Percentiles rank a stretch among this genome's conserved stretches.
Evolutionary conservation across 2,888 invertebrate species (phyloP).

Genomic region (Apocheima hispidaria): DNA sequence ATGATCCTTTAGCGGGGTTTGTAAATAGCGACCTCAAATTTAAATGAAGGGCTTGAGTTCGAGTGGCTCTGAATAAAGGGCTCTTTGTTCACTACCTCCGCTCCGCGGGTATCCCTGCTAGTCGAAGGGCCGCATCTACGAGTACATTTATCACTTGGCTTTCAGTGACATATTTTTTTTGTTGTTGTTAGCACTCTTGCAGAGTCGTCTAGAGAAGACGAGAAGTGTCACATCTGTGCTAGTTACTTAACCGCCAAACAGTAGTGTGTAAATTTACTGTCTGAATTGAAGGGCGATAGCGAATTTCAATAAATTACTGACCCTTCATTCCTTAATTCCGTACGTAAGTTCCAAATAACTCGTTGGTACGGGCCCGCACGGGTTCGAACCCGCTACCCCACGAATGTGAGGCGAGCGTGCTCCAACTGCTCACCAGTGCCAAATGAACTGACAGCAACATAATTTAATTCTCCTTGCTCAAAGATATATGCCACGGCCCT

Average conservation of each 20-base stretch:
- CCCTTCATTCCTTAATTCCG: no score
- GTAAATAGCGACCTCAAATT: slow-evolving; percentile 43
- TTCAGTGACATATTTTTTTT: neutral
- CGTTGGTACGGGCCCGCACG: no score
- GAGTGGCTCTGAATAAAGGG: slow-evolving; percentile 29
- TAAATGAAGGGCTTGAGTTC: slow-evolving; percentile 39
- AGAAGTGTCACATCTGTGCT: no score
- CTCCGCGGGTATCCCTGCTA: neutral
- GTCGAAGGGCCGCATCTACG: neutral
- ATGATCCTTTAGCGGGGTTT: slow-evolving; percentile 24
- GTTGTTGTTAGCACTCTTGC: no score
- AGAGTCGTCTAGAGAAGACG: no score
- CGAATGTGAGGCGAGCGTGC: no score
- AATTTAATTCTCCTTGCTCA: slow-evolving; percentile 16
- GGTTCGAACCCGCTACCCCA: no score
- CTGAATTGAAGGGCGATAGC: no score
- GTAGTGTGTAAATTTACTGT: no score
- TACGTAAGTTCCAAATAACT: no score
- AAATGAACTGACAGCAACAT: slow-evolving; percentile 7
- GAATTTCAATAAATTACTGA: no score
- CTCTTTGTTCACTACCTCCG: slow-evolving; percentile 31
- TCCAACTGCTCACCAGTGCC: slow-evolving; percentile 4
- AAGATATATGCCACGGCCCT: slow-evolving; percentile 18
- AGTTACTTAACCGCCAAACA: no score
- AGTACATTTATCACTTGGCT: slow-evolving; percentile 4